Evolutionary conservation across 2,797 vertebrate species (phyloP), one percentile per base, ranked within the genome.

Genomic region (Nothura maculosa): DNA sequence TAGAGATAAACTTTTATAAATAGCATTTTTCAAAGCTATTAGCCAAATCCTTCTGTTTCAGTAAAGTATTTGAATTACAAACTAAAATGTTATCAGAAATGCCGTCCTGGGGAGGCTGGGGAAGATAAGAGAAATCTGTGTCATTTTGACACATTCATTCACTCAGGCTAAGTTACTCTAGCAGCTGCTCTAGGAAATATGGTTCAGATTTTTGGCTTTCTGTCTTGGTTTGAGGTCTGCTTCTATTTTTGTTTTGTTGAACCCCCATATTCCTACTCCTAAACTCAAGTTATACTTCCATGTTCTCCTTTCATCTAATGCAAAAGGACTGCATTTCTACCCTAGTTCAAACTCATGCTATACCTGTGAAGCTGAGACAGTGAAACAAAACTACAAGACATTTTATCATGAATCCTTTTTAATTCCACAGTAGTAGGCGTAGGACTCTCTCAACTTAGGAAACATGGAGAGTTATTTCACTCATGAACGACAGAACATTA

Each of bases 201-300:
- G 28, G 8, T 30, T 42, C 28, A 64, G 40, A 43, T 18, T n/a
- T 20, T 1, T 58, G 32, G 15, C 6, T 9, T 81, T 86, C 12
- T 20, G 7, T 7, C 12, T 66, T 69, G 13, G 48, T 79, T 73
- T 42, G 28, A 54, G 6, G 30, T 55, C 10, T 32, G 8, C 55
- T 74, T 87, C 10, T 40, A 17, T 36, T 27, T 60, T 30, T 11
- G 1, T 36, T 69, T 60, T 72, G 64, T 12, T 61, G 34, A 78
- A 68, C 0, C 0, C 24, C 27, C 36, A 0, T 28, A 4, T 55
- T 64, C 8, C 60, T 38, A 42, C 1, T 6, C 5, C 8, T 27
- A 3, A 22, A 7, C 12, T 58, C 3, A 79, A 32, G 12, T 3
- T 20, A 24, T 70, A 66, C 62, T 67, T 83, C 5, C 1, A 28